Evolutionary conservation across 2,113 vertebrate genomes (phyloP), one percentile per base, ranked within the genome.

Genomic region (human (Homo sapiens)): DNA sequence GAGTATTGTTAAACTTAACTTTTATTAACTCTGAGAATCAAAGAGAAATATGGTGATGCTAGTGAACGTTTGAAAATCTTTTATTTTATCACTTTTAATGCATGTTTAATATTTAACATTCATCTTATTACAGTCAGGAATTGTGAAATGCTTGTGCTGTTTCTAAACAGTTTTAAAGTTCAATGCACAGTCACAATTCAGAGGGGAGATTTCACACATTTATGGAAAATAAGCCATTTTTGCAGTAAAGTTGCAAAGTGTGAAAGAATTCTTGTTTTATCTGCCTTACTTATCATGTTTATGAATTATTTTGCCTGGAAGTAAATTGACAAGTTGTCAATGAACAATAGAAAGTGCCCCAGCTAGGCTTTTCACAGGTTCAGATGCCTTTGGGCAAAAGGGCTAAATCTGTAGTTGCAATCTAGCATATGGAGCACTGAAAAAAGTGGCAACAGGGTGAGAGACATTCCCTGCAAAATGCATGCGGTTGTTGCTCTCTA

Each of bases 361-460:
- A 98, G 98, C 98, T 99, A 98, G 99, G 99, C 99, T 99, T 99
- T 99, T 99, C 99, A 99, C 98, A 99, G 99, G 99, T 99, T 99
- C 98, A 81, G 98, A 98, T 99, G 99, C 99, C 99, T 99, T 99
- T 99, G 99, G 99, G 99, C 98, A 99, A 99, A 98, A 98, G 98
- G 98, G 98, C 98, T 99, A 98, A 98, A 99, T 99, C 98, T 98
- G 98, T 98, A 98, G 98, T 96, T 99, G 98, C 98, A 98, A 99
- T 98, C 98, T 98, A 99, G 98, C 99, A 99, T 99, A 99, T 99
- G 98, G 99, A 98, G 98, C 93, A 97, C 98, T 96, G 97, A 98
- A 98, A 98, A 98, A 98, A 98, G 98, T 98, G 98, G 98, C 98
- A 99, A 98, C 97, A 97, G 98, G 98, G 98, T 98, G 99, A 99